These are phyloP conservation scores for Mesembrinibis cayennensis DNA, from an alignment of 2,113 vertebrate species.

Conservation along the genomic window DNA sequence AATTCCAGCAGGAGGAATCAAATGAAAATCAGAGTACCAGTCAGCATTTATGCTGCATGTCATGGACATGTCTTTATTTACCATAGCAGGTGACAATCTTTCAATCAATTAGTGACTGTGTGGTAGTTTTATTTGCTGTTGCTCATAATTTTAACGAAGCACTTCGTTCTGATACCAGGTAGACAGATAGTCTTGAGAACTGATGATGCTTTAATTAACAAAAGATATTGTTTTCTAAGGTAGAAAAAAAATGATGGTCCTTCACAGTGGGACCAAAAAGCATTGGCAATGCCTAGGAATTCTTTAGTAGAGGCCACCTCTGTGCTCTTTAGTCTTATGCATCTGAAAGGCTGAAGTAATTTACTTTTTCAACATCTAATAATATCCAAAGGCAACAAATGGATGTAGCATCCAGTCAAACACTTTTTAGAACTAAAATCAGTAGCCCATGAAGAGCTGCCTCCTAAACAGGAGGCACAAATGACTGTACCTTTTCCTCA, in stretches of 20 bases:
- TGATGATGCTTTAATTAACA: not conserved
- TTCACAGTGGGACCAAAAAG: not conserved
- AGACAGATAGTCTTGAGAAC: not conserved
- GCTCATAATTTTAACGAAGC: not conserved
- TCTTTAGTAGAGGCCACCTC: not conserved
- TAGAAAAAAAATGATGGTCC: not conserved
- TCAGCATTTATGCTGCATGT: not conserved
- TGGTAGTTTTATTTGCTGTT: not conserved
- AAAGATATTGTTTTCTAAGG: not conserved
- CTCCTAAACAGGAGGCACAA: not conserved
- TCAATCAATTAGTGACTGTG: not conserved
- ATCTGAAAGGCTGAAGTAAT: not conserved
- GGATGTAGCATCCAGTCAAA: not conserved
- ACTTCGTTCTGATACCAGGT: not conserved
- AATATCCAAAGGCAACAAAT: not conserved
- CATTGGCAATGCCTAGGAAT: not conserved
- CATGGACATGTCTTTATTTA: not conserved
- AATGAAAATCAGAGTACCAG: not conserved
- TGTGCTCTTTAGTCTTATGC: not conserved
- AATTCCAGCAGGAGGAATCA: not conserved
- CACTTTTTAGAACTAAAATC: not conserved
- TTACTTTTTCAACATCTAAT: not conserved
- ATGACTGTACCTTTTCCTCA: not conserved
- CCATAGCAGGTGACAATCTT: not conserved
- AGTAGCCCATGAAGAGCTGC: not conserved